Conservation (phyloP, 2,113 vertebrate species). For the Austrofundulus limnaeus region DNA sequence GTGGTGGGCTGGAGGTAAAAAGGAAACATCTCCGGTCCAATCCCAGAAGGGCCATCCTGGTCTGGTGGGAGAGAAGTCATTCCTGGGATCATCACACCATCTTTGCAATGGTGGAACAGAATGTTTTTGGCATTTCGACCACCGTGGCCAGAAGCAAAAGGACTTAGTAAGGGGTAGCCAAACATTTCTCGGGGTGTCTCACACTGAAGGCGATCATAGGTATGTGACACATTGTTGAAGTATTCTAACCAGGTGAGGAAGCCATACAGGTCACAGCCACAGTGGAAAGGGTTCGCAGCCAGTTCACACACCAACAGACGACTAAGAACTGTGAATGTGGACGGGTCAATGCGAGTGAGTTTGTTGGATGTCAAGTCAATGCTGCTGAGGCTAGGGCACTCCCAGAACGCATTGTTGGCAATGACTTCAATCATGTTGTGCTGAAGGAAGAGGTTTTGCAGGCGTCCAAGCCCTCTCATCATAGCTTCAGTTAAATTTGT, state of each 20-base stretch:
- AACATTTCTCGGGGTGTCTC: conserved; percentile 92
- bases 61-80: conserved; percentile 89
- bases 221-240: conserved; percentile 97
- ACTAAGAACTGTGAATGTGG: conserved; percentile 88
- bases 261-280: conserved; percentile 91
- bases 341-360: conserved; percentile 89
- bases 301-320: conserved; percentile 94
- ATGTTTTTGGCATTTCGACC: conserved; percentile 93
- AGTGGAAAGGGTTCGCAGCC: conserved; percentile 97
- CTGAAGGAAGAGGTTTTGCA: conserved; percentile 96
- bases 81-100: conserved; percentile 86
- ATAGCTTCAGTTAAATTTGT: conserved; percentile 96
- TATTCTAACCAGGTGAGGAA: conserved; percentile 93
- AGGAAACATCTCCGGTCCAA: conserved; percentile 86
- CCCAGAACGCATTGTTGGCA: conserved; percentile 90
- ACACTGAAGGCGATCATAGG: conserved; percentile 95
- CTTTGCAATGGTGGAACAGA: conserved; percentile 89
- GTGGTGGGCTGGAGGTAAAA: conserved; percentile 86
- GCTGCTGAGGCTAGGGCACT: conserved; percentile 94
- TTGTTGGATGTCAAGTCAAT: conserved; percentile 97
- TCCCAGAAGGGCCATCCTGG: conserved; percentile 86
- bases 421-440: conserved; percentile 97
- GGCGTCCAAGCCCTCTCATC: conserved; percentile 90
- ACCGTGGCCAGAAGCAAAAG: conserved; percentile 82
- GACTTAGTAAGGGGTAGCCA: conserved; percentile 90